phyloP scores from a whole-genome alignment of 2,888 invertebrate genomes.

The Xestia sexstrigata region DNA sequence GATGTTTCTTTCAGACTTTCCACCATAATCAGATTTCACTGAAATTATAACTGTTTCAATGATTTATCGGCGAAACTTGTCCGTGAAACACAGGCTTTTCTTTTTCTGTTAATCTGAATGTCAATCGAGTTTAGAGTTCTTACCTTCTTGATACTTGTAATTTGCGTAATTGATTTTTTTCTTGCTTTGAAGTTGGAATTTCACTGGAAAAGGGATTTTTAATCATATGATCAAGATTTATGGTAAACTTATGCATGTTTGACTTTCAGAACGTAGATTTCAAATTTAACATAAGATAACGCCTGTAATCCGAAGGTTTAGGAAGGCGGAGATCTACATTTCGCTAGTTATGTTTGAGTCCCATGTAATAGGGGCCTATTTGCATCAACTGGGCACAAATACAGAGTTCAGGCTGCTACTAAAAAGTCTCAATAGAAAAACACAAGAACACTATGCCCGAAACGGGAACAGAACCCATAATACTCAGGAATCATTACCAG shows the following conservation, averaged over 20 bases:
- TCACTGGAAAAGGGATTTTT: constrained; percentile 36
- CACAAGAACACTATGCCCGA: not conserved
- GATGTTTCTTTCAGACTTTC: constrained; percentile 67
- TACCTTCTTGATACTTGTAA: constrained; percentile 57
- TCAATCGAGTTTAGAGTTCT: constrained; percentile 66
- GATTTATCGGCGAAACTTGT: constrained; percentile 81
- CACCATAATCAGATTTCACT: constrained; percentile 83
- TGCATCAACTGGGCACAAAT: not conserved
- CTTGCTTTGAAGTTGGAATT: constrained; percentile 25
- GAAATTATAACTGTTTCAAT: constrained; percentile 84
- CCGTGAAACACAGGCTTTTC: constrained; percentile 72
- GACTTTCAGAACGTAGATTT: not conserved
- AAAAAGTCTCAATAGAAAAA: no score
- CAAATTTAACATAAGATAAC: not conserved
- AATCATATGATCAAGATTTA: constrained; percentile 21
- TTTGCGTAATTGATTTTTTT: constrained; percentile 61
- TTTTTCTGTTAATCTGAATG: constrained; percentile 69
- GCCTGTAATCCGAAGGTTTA: not conserved
- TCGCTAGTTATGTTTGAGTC: not conserved
- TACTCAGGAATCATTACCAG: not conserved
- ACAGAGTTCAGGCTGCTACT: no score
- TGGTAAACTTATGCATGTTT: not conserved
- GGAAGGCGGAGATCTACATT: not conserved
- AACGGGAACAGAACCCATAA: not conserved
- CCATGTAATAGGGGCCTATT: not conserved